These are phyloP conservation scores for Hucho hucho DNA, from an alignment of 2,113 vertebrate genomes.

Conservation along the genomic window DNA sequence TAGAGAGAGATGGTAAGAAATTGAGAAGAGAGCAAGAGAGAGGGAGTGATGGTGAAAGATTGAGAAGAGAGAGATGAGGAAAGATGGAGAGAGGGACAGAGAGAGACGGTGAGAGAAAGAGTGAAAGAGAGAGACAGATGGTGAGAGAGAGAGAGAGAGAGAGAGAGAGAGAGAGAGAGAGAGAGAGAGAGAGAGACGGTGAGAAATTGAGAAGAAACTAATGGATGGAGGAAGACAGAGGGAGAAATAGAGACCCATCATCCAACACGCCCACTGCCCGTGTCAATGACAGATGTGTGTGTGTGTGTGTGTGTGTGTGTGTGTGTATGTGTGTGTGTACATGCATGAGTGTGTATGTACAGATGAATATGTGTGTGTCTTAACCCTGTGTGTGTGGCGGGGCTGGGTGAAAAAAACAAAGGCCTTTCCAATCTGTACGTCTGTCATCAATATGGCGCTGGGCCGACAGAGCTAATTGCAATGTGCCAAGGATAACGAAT, in stretches of 20 bases:
- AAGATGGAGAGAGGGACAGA: too few relatives aligned
- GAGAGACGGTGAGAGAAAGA: too few relatives aligned
- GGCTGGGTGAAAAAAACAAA: conserved; percentile 17
- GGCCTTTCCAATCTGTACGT: conserved; percentile 48
- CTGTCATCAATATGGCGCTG: conserved; percentile 51
- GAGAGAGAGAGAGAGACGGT: too few relatives aligned
- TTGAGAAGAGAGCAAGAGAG: conserved; percentile 1
- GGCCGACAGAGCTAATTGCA: conserved; percentile 66
- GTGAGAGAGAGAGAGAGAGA: too few relatives aligned
- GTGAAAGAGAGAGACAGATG: too few relatives aligned
- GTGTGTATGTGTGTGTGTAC: background rate
- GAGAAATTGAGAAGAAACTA: too few relatives aligned
- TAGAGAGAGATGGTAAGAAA: background rate
- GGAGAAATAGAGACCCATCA: conserved; percentile 53
- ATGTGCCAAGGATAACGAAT: conserved; percentile 65
- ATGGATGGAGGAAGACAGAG: background rate
- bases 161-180: too few relatives aligned
- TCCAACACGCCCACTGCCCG: conserved; percentile 39
- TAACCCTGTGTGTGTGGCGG: background rate
- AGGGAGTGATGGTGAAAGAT: too few relatives aligned
- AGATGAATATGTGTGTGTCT: background rate
- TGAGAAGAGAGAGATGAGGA: background rate
- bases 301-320: too few relatives aligned
- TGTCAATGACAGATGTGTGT: conserved; percentile 38
- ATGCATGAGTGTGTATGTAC: background rate